Conservation (phyloP, 2,797 vertebrate genomes). For the Phyllotis vaccarum region DNA sequence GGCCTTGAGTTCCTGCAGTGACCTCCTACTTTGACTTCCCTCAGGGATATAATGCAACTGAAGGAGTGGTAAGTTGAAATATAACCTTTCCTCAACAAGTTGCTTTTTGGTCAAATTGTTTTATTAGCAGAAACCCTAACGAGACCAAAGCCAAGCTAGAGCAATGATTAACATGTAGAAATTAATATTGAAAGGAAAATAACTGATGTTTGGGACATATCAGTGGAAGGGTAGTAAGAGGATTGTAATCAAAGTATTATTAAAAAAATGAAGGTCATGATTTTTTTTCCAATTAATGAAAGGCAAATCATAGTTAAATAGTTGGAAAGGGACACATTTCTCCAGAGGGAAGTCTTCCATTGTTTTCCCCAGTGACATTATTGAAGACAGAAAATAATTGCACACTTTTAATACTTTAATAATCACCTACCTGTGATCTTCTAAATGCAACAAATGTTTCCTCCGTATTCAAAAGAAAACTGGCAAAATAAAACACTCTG, state of each 20-base stretch:
- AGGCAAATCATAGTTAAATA: neutral
- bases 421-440: neutral
- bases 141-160: neutral
- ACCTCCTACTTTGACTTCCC: neutral
- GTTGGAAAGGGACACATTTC: neutral
- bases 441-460: neutral
- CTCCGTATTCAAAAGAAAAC: neutral
- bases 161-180: neutral
- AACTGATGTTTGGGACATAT: no score
- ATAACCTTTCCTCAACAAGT: neutral
- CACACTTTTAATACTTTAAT: neutral
- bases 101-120: neutral
- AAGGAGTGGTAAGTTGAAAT: neutral
- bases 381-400: neutral
- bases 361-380: neutral
- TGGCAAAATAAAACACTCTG: neutral
- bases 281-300: neutral
- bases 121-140: neutral
- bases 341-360: neutral
- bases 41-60: neutral
- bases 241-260: neutral
- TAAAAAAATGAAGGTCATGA: neutral
- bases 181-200: neutral
- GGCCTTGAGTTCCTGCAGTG: neutral
- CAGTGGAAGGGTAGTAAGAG: neutral